Evolutionary conservation across 1,140 invertebrate species (phyloP).

Genomic region (Drosophila virilis): DNA sequence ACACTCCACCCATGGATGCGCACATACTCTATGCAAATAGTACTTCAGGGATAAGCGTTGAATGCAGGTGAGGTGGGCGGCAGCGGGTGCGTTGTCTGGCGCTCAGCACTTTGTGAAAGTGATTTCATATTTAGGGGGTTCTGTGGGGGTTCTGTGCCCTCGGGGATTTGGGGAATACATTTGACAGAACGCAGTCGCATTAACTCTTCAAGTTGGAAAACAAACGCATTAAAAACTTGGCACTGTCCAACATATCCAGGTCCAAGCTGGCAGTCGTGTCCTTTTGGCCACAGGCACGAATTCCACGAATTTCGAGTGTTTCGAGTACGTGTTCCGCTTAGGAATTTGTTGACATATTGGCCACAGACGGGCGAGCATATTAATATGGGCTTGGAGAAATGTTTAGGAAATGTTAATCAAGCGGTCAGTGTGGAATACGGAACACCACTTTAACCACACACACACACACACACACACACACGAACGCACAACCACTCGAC

Average conservation of each 20-base stretch:
- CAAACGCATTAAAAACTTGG: slow-evolving; percentile 66
- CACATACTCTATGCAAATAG: slow-evolving; percentile 29
- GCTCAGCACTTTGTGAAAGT: slow-evolving; percentile 72
- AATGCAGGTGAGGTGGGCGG: slow-evolving; percentile 37
- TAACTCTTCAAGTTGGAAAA: slow-evolving; percentile 59
- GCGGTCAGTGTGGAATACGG: slow-evolving; percentile 78
- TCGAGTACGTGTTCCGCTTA: slow-evolving; percentile 77
- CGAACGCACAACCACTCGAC: slow-evolving; percentile 7
- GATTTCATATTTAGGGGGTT: slow-evolving; percentile 51
- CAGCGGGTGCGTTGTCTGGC: not conserved
- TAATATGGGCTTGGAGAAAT: slow-evolving; percentile 57
- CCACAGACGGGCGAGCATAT: slow-evolving; percentile 72
- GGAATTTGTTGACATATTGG: slow-evolving; percentile 80
- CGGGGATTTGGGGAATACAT: slow-evolving; percentile 65
- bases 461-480: not conserved
- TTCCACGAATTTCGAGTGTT: slow-evolving; percentile 63
- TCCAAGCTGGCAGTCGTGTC: slow-evolving; percentile 11
- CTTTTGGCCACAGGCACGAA: slow-evolving; percentile 46
- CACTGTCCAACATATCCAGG: slow-evolving; percentile 12
- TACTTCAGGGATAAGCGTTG: slow-evolving; percentile 49
- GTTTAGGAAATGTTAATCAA: slow-evolving; percentile 81
- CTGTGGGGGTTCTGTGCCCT: not conserved
- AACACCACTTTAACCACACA: slow-evolving; percentile 59
- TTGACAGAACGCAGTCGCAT: slow-evolving; percentile 48
- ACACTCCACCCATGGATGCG: not conserved